Evolutionary conservation across 2,888 invertebrate genomes (phyloP), one percentile per base, ranked within the genome.

Genomic region (Xanthia icteritia): DNA sequence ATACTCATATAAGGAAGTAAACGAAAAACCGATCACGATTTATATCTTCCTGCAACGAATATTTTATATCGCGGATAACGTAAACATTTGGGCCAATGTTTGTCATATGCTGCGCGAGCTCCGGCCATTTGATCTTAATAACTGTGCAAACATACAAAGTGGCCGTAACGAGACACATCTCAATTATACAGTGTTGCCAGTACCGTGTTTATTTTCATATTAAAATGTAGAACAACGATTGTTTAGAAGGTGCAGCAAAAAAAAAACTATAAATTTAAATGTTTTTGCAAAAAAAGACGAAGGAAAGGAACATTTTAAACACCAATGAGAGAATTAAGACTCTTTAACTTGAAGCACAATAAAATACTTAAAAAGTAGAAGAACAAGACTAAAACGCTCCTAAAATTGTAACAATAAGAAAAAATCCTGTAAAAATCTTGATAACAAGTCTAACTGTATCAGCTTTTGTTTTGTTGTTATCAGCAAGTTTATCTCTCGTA

Each of bases 31-130:
- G 87, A 91, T 89, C 89, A 90, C 85, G 81, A 92, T 94, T 94
- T 92, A 94, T 94, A 91, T 92, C 94, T 95, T 95, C 95, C 94
- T 93, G 93, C 86, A 89, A 84, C 86, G 85, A 89, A 90, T 89
- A 88, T 91, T 92, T 92, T 92, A 92, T 91, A 91, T 90, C 88
- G 61, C 79, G 87, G 80, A 85, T 86, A 92, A 92, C 86, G 90
- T 94, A 94, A 94, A 95, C 93, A 94, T 86, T 77, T 86, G 81
- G 83, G 86, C 90, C 89, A 87, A 87, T 92, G 89, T 89, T 85
- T 86, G 86, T 85, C 81, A 74, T 83, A 86, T 85, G 86, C 79
- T 84, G 85, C 86, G 78, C 87, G 86, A 68, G 82, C 88, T 80
- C 88, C 83, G 77, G 88, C 79, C 89, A 94, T 93, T 94, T 94